A percentile compares a stretch with the other conserved stretches of the same genome.
Evolutionary conservation across 2,888 invertebrate species (phyloP).

Genomic region (Brenthis daphne): DNA sequence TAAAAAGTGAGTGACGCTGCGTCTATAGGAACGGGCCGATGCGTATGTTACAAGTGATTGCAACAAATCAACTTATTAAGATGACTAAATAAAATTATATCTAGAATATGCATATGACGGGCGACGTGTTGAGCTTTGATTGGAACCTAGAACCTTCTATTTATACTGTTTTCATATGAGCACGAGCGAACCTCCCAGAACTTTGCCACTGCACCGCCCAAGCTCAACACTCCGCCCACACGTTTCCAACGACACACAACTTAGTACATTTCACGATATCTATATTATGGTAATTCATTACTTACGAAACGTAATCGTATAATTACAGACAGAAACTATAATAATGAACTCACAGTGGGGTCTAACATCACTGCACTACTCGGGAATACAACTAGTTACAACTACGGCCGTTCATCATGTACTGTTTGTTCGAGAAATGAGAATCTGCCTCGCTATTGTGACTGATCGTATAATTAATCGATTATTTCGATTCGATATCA

Average conservation of each 20-base stretch:
- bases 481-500: background rate
- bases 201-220: background rate
- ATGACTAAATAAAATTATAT: conserved; percentile 79
- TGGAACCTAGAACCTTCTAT: too few species aligned
- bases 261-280: conserved; percentile 66
- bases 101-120: conserved; percentile 65
- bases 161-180: too few species aligned
- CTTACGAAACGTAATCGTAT: conserved; percentile 60
- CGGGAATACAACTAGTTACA: conserved; percentile 60
- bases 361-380: conserved; percentile 56
- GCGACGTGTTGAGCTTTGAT: conserved; percentile 42
- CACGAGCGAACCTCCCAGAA: too few species aligned
- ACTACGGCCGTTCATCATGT: conserved; percentile 55
- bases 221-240: conserved; percentile 33
- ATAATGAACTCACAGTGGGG: conserved; percentile 56
- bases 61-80: conserved; percentile 71
- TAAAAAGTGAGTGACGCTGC: conserved; percentile 61
- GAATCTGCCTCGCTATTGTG: background rate
- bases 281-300: conserved; percentile 70
- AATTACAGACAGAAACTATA: conserved; percentile 58
- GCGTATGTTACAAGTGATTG: conserved; percentile 48
- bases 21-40: conserved; percentile 73
- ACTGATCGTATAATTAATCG: background rate
- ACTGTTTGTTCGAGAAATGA: conserved; percentile 31
- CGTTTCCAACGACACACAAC: conserved; percentile 60